Conservation (phyloP, 2,888 invertebrate species). For the Chrysomela aeneicollis region DNA sequence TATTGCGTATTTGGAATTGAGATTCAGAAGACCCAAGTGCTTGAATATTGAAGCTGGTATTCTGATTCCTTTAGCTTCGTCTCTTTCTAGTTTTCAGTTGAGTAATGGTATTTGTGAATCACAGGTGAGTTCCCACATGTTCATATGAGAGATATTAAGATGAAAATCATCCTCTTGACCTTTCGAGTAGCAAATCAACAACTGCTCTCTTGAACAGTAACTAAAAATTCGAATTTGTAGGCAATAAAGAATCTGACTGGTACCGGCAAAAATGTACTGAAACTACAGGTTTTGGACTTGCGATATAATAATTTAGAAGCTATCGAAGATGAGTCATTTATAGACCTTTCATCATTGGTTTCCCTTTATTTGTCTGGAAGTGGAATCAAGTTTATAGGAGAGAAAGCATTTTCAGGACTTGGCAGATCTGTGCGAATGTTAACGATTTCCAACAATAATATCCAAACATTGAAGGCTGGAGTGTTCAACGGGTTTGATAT, state of each 20-base stretch:
- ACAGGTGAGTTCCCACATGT: background rate
- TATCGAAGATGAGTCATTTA: conserved; percentile 2
- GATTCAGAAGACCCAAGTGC: background rate
- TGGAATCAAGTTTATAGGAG: background rate
- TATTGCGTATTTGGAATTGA: background rate
- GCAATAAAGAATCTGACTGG: conserved; percentile 15
- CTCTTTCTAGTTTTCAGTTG: background rate
- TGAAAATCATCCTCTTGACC: too few relatives aligned
- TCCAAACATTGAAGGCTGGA: conserved; percentile 4
- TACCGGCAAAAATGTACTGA: background rate
- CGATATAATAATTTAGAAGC: background rate
- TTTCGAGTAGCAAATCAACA: too few relatives aligned
- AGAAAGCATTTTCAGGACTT: conserved; percentile 9
- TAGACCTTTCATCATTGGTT: background rate
- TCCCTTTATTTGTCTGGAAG: conserved; percentile 6
- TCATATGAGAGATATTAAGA: too few relatives aligned
- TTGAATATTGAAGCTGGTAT: background rate
- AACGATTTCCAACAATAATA: background rate
- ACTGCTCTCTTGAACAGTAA: background rate
- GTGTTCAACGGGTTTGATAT: background rate
- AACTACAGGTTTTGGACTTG: background rate
- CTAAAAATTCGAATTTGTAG: conserved; percentile 6
- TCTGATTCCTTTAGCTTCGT: background rate
- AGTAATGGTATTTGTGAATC: background rate
- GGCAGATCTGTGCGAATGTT: background rate